Conservation (phyloP, 2,888 invertebrate species). For the Drosophila lacicola region DNA sequence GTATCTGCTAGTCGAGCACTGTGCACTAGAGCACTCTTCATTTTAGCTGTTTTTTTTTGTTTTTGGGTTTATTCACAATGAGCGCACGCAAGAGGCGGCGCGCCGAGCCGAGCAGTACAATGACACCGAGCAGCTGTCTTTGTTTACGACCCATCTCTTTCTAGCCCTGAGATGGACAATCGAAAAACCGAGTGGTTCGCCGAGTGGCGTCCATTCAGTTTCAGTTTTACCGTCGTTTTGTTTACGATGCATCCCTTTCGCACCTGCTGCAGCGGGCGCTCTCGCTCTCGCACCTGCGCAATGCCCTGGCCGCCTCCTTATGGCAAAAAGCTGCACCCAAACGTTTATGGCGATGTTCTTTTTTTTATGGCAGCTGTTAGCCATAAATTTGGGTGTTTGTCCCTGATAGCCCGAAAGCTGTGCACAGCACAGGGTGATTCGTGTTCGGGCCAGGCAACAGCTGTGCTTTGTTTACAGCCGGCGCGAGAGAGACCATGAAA, state of each 20-base stretch:
- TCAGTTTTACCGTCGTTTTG: slow-evolving; percentile 63
- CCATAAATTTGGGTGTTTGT: slow-evolving; percentile 35
- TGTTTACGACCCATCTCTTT: slow-evolving; percentile 83
- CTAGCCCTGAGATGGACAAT: slow-evolving; percentile 67
- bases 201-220: slow-evolving; percentile 34
- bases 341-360: too few species aligned
- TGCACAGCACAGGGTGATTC: slow-evolving; percentile 16
- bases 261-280: slow-evolving; percentile 32
- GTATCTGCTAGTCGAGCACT: slow-evolving; percentile 1
- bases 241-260: slow-evolving; percentile 79
- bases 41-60: not conserved
- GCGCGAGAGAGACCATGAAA: slow-evolving; percentile 14
- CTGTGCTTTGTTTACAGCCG: slow-evolving; percentile 73
- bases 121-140: slow-evolving; percentile 82
- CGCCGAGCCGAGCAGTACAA: slow-evolving; percentile 62
- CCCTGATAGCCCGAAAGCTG: slow-evolving; percentile 38
- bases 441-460: slow-evolving; percentile 35
- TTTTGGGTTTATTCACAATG: slow-evolving; percentile 43
- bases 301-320: not conserved
- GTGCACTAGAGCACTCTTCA: not conserved
- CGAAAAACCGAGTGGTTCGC: slow-evolving; percentile 6
- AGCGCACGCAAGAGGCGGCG: slow-evolving; percentile 22
- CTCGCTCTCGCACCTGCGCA: slow-evolving; percentile 56
- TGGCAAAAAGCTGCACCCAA: not conserved
- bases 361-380: slow-evolving; percentile 8